Evolutionary conservation across 2,113 vertebrate genomes (phyloP).

Genomic region (Heterotilapia buettikoferi): DNA sequence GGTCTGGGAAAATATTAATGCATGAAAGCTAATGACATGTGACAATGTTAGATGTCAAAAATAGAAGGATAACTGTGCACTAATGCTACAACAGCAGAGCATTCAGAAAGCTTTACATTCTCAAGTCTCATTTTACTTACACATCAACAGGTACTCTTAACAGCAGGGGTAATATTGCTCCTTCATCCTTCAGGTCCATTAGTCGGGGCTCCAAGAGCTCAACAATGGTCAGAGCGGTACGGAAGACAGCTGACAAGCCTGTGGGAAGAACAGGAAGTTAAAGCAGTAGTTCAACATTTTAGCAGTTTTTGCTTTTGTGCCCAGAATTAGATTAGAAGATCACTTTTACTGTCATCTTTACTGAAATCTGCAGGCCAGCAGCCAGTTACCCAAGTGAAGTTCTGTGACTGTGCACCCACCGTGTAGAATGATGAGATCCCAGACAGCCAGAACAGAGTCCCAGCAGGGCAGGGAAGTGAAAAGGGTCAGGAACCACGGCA

Average conservation of each 20-base stretch:
- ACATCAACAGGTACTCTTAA: constrained; percentile 70
- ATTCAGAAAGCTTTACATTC: neutral
- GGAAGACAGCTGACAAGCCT: constrained; percentile 68
- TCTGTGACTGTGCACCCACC: constrained; percentile 28
- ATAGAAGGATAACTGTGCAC: neutral
- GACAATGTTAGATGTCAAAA: neutral
- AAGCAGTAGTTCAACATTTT: neutral
- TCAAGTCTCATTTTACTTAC: constrained; percentile 37
- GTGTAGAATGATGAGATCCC: constrained; percentile 71
- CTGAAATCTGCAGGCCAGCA: neutral
- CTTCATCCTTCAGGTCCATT: constrained; percentile 65
- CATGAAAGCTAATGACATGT: neutral
- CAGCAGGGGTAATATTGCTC: constrained; percentile 55
- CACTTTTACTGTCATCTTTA: neutral
- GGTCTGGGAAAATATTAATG: neutral
- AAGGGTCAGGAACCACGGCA: constrained; percentile 73
- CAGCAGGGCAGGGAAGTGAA: constrained; percentile 75
- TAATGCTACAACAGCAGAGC: neutral
- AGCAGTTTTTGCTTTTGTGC: neutral
- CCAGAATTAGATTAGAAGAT: neutral
- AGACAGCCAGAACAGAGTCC: constrained; percentile 72
- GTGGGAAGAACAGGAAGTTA: neutral
- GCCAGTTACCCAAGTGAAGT: neutral
- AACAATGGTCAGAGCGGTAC: constrained; percentile 59
- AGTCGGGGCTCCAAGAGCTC: constrained; percentile 66